These are phyloP conservation scores for Argyra leucocephala DNA, from an alignment of 2,888 invertebrate genomes.

Conservation along the genomic window DNA sequence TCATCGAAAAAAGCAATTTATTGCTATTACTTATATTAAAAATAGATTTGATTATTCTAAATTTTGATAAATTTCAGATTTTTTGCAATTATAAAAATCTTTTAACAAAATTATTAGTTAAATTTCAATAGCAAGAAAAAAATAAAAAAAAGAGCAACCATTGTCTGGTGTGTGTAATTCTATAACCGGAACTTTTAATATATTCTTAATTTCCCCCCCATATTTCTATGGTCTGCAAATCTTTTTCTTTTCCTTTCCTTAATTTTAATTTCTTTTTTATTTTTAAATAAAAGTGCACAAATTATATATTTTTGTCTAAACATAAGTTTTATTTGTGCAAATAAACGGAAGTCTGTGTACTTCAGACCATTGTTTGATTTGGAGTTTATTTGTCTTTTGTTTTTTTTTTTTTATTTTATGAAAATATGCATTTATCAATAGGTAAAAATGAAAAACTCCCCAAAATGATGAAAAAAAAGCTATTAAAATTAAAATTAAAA, in stretches of 20 bases:
- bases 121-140: too few relatives aligned
- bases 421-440: slow-evolving; percentile 6
- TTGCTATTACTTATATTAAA: too few relatives aligned
- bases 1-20: too few relatives aligned
- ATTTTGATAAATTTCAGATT: too few relatives aligned
- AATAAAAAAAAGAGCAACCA: too few relatives aligned
- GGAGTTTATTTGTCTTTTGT: background rate
- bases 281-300: too few relatives aligned
- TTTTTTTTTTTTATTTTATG: background rate
- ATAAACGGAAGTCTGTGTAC: slow-evolving; percentile 3
- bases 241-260: too few relatives aligned
- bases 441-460: slow-evolving; percentile 6
- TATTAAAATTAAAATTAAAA: slow-evolving; percentile 6
- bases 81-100: too few relatives aligned
- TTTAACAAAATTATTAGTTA: too few relatives aligned
- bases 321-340: slow-evolving; percentile 1
- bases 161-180: background rate
- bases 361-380: background rate
- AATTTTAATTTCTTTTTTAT: too few relatives aligned
- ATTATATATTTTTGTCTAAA: background rate
- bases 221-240: too few relatives aligned
- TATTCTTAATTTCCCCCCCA: background rate
- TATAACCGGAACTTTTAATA: slow-evolving; percentile 6
- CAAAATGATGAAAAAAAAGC: background rate
- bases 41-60: too few relatives aligned